phyloP scores from a whole-genome alignment of 1,140 invertebrate species.

The Drosophila takahashii region DNA sequence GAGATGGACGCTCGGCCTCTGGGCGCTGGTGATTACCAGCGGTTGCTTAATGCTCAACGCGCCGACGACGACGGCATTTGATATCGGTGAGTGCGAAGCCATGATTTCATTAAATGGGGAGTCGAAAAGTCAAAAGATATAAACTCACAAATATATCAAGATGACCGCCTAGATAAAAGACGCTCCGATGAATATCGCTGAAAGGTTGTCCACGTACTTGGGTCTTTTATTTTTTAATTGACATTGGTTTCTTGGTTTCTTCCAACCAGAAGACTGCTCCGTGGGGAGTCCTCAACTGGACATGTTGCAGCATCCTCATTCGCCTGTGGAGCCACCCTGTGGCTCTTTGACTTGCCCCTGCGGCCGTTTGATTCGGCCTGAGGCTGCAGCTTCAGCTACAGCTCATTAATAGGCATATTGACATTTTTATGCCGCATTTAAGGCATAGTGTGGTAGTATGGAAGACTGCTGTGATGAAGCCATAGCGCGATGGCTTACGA shows the following conservation, averaged over 20 bases:
- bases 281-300: conserved; percentile 36
- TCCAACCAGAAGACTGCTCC: conserved; percentile 12
- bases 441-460: conserved; percentile 31
- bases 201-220: background rate
- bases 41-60: conserved; percentile 67
- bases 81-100: conserved; percentile 71
- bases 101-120: conserved; percentile 15
- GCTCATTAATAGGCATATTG: conserved; percentile 77
- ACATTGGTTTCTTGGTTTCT: conserved; percentile 61
- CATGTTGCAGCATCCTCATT: conserved; percentile 14
- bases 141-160: conserved; percentile 19
- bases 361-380: conserved; percentile 8
- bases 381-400: conserved; percentile 7
- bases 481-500: conserved; percentile 60
- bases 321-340: background rate
- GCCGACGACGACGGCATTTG: conserved; percentile 66
- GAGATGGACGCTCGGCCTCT: conserved; percentile 65
- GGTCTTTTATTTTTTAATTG: conserved; percentile 68
- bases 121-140: conserved; percentile 16
- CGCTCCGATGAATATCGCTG: background rate
- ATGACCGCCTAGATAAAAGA: background rate
- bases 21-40: conserved; percentile 69
- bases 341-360: conserved; percentile 5
- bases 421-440: conserved; percentile 69
- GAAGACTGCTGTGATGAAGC: conserved; percentile 68